A percentile compares a stretch with the other conserved stretches of the same genome.
Conservation (phyloP, 2,113 vertebrate species). For the Lanius ludovicianus region DNA sequence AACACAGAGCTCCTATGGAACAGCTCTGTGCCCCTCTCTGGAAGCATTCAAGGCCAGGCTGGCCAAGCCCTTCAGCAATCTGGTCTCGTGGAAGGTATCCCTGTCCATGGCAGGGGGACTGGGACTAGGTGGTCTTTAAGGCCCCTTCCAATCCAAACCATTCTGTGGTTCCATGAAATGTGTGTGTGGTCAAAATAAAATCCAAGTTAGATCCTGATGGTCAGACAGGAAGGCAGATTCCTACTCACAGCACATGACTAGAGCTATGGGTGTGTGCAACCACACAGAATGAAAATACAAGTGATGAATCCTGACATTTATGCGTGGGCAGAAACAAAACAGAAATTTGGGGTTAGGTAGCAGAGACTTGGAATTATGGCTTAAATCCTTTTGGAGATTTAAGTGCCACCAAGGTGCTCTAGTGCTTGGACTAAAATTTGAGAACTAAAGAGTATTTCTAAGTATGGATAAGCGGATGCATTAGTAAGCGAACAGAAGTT, state of each 20-base stretch:
- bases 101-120: neutral
- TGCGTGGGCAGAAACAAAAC: neutral
- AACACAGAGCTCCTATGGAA: neutral
- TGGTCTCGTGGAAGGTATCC: neutral
- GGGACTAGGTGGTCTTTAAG: neutral
- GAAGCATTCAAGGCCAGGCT: neutral
- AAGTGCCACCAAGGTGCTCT: neutral
- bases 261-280: neutral
- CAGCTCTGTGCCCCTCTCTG: neutral
- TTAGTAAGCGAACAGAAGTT: constrained; percentile 17
- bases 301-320: neutral
- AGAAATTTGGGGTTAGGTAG: neutral
- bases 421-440: neutral
- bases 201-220: neutral
- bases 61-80: neutral
- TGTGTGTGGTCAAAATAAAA: neutral
- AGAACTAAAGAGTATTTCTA: neutral
- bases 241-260: neutral
- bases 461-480: neutral
- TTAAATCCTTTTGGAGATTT: neutral
- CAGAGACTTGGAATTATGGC: neutral
- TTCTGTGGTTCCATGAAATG: neutral
- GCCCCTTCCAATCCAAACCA: neutral
- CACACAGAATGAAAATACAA: neutral
- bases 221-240: neutral